phyloP scores from a whole-genome alignment of 2,797 vertebrate species.

The Acipenser ruthenus region DNA sequence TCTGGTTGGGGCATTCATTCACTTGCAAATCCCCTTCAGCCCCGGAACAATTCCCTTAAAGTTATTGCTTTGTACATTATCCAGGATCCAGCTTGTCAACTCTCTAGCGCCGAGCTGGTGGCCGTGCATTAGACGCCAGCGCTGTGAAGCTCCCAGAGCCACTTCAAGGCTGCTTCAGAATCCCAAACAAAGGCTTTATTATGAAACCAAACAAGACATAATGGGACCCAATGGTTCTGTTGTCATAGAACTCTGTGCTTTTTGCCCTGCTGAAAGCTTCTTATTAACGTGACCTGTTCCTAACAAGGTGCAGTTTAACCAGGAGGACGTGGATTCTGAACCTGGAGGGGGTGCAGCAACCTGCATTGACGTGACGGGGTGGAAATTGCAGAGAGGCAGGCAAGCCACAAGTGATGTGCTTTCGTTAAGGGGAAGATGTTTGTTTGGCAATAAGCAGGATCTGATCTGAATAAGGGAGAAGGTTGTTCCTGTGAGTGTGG shows the following conservation, averaged over 20 bases:
- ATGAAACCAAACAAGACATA: slow-evolving; percentile 31
- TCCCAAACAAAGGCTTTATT: slow-evolving; percentile 37
- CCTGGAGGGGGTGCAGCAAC: no score
- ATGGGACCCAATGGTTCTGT: slow-evolving; percentile 12
- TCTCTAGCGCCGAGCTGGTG: background rate
- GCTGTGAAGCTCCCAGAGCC: background rate
- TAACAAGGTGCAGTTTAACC: no score
- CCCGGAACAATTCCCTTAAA: slow-evolving; percentile 40
- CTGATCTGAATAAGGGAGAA: no score
- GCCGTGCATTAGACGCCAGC: background rate
- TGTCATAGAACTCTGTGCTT: background rate
- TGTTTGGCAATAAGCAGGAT: no score
- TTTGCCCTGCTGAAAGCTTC: no score
- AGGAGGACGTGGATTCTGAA: no score
- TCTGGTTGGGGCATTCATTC: slow-evolving; percentile 18
- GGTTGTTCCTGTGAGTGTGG: no score
- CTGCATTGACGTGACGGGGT: no score
- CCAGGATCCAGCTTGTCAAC: background rate
- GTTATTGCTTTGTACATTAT: slow-evolving; percentile 18
- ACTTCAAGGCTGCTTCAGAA: slow-evolving; percentile 25
- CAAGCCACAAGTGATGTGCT: no score
- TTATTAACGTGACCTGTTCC: no score
- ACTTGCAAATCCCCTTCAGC: slow-evolving; percentile 34
- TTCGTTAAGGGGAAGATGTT: no score
- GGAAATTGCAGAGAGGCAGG: no score